Percentiles rank a stretch among this genome's conserved stretches.
These are phyloP conservation scores for Anticlea derivata DNA, from an alignment of 2,888 invertebrate genomes.

Conservation along the genomic window DNA sequence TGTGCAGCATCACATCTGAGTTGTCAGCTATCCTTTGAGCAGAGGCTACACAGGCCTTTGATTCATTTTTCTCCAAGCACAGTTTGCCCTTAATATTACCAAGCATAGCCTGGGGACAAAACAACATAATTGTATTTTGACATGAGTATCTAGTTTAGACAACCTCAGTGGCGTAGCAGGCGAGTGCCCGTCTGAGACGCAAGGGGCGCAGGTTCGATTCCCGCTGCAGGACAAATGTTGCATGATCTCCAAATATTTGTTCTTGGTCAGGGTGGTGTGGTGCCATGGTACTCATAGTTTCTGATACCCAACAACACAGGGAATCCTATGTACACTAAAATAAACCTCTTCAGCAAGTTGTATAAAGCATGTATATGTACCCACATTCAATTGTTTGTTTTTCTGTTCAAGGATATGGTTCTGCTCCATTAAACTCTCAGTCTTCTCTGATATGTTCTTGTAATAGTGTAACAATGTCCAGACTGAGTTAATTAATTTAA, in stretches of 20 bases:
- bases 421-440: slow-evolving; percentile 58
- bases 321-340: no score
- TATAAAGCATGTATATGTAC: slow-evolving; percentile 29
- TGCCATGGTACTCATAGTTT: no score
- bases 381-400: slow-evolving; percentile 71
- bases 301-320: no score
- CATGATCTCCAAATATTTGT: no score
- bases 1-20: slow-evolving; percentile 62
- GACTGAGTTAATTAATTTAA: slow-evolving; percentile 66
- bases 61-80: slow-evolving; percentile 65
- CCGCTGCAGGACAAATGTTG: no score
- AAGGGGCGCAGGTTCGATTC: no score
- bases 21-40: slow-evolving; percentile 71
- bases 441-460: slow-evolving; percentile 62
- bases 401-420: slow-evolving; percentile 66
- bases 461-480: slow-evolving; percentile 67
- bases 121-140: background rate
- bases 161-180: no score
- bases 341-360: no score
- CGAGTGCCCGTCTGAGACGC: no score
- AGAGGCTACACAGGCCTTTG: slow-evolving; percentile 71
- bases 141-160: no score
- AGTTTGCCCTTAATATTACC: slow-evolving; percentile 61
- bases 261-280: no score
- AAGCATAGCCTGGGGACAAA: slow-evolving; percentile 48